Conservation (phyloP, 2,888 invertebrate genomes). For the Ophion ventricosus region DNA sequence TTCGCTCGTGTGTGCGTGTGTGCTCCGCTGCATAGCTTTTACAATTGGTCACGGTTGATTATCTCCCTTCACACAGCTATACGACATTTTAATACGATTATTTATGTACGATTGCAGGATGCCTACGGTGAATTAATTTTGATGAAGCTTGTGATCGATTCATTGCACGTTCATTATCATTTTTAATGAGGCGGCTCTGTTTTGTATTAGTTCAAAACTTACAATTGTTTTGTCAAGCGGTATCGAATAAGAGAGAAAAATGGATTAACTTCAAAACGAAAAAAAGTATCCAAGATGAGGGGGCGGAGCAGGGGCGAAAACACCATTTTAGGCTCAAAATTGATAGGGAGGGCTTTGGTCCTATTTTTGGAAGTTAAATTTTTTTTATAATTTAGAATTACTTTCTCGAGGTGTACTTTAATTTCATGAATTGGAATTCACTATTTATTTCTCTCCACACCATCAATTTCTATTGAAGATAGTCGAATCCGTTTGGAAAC, state of each 20-base stretch:
- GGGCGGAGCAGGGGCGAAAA: too few relatives aligned
- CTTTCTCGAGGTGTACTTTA: too few relatives aligned
- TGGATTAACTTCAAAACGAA: background rate
- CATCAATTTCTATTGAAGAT: too few relatives aligned
- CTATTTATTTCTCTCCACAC: too few relatives aligned
- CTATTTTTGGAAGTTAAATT: too few relatives aligned
- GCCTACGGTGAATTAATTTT: background rate
- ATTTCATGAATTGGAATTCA: too few relatives aligned
- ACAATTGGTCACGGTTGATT: background rate
- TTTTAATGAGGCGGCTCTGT: background rate
- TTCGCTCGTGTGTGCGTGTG: conserved; percentile 9
- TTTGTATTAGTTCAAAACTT: background rate
- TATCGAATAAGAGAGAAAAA: background rate
- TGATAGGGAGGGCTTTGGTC: too few relatives aligned
- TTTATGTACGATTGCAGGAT: background rate
- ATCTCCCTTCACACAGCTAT: background rate
- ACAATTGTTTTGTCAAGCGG: too few relatives aligned
- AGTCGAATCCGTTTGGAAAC: too few relatives aligned
- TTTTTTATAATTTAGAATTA: too few relatives aligned
- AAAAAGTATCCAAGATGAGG: too few relatives aligned
- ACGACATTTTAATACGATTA: background rate
- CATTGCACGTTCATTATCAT: background rate
- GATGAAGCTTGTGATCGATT: background rate
- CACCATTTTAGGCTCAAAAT: too few relatives aligned
- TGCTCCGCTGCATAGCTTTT: background rate